Percentiles rank a stretch among this genome's conserved stretches.
Evolutionary conservation across 2,888 invertebrate species (phyloP).

Genomic region (Oithona nana): DNA sequence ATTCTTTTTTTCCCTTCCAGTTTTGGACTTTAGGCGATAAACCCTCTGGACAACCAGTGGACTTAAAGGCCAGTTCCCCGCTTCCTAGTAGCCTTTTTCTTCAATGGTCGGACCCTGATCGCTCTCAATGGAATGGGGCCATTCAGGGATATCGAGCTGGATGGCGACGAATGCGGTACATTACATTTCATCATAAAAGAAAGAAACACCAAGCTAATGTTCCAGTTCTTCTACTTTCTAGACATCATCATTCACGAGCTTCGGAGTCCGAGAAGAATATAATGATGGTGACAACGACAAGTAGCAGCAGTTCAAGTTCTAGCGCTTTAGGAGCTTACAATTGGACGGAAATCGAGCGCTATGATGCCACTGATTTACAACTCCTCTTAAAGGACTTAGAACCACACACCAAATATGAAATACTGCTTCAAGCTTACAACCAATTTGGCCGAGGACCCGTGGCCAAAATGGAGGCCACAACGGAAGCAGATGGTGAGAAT

Average conservation of each 20-base stretch:
- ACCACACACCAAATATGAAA: slow-evolving; percentile 25
- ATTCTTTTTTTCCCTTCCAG: background rate
- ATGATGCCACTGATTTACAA: slow-evolving; percentile 17
- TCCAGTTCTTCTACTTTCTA: background rate
- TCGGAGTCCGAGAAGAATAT: background rate
- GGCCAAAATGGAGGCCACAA: slow-evolving; percentile 18
- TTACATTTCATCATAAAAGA: background rate
- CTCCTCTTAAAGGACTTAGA: slow-evolving; percentile 23
- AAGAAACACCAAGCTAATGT: too few relatives aligned
- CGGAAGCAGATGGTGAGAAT: background rate
- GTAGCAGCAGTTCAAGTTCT: too few relatives aligned
- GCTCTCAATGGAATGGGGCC: slow-evolving; percentile 3
- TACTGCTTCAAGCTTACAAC: slow-evolving; percentile 25
- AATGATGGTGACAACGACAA: background rate
- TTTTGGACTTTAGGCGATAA: background rate
- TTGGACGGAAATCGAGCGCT: background rate
- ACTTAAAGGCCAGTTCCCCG: background rate
- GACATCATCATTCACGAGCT: background rate
- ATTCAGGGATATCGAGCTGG: background rate
- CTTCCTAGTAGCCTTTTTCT: background rate
- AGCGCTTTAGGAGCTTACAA: background rate
- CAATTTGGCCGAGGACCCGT: slow-evolving; percentile 25
- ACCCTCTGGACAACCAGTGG: background rate
- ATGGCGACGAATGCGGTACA: background rate
- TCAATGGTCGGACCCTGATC: slow-evolving; percentile 5